phyloP scores from a whole-genome alignment of 2,888 invertebrate species.

The Macaria notata region DNA sequence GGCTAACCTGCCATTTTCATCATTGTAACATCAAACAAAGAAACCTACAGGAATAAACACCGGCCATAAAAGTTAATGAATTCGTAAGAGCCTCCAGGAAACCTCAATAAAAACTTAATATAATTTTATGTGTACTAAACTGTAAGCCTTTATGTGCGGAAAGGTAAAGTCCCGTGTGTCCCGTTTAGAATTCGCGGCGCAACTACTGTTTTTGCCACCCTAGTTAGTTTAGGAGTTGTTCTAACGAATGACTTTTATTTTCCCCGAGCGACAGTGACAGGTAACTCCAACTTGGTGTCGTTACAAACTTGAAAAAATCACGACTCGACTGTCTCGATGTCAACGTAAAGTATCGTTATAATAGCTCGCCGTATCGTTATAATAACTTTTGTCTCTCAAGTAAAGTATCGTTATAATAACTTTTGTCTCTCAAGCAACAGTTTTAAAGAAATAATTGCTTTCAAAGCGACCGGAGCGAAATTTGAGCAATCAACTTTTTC shows the following conservation, averaged over 20 bases:
- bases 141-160: conserved; percentile 30
- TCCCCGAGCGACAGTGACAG: conserved; percentile 64
- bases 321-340: conserved; percentile 36
- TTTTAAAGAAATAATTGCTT: conserved; percentile 40
- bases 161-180: conserved; percentile 35
- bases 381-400: conserved; percentile 40
- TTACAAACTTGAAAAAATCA: conserved; percentile 54
- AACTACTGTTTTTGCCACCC: conserved; percentile 59
- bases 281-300: conserved; percentile 55
- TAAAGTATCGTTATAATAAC: conserved; percentile 46
- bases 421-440: conserved; percentile 38
- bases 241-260: conserved; percentile 69
- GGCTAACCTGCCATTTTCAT: conserved; percentile 14
- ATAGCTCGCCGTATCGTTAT: conserved; percentile 46
- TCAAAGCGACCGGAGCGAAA: conserved; percentile 23
- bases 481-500: conserved; percentile 29
- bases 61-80: conserved; percentile 35
- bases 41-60: conserved; percentile 34
- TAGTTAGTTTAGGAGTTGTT: conserved; percentile 65
- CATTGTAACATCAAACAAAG: conserved; percentile 29
- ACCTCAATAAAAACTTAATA: conserved; percentile 37
- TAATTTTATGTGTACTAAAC: conserved; percentile 37
- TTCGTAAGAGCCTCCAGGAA: conserved; percentile 31
- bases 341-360: conserved; percentile 42
- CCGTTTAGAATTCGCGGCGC: conserved; percentile 46